Base-by-base conservation (phyloP, 2,888 invertebrate genomes). In the Oxyscelio sp. region DNA sequence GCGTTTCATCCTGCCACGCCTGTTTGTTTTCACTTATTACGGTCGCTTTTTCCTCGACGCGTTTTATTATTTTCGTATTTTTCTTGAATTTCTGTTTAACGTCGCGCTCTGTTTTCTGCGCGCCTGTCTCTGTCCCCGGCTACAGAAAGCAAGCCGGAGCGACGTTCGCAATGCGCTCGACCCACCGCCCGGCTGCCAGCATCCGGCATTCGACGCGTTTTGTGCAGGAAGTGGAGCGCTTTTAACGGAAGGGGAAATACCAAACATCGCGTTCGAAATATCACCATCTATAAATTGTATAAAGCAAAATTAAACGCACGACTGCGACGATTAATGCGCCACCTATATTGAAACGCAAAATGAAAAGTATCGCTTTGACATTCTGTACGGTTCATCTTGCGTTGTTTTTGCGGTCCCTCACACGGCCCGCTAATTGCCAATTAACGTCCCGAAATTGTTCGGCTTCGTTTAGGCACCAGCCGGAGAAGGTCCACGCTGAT, bases 381-480 rank as follows among this genome's bases (percentile, higher is more conserved):
- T 84, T 84, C 40, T 21, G 74, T 70, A 73, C 68, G 74, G 83
- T 63, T 74, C 78, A 74, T 79, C 79, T 78, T 73, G 79, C 70
- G 70, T 77, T 43, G 70, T 74, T 83, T 80, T 79, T 84, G 70
- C 75, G 74, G 70, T 59, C 71, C 71, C 75, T 75, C 84, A 80
- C 80, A 84, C 65, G 66, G 70, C 65, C 54, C 75, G 84, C 84
- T 84, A 84, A 84, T 84, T 84, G 84, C 75, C 84, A 84, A 84
- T 84, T 84, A 84, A 84, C 75, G 84, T 84, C 84, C 75, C 73
- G 70, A 84, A 80, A 84, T 80, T 80, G 84, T 84, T 84, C 80
- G 80, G 75, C 80, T 80, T 71, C 75, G 84, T 84, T 80, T 75
- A 75, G 84, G 68, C 80, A 66, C 54, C 68, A 40, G 71, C 17